A percentile compares a stretch with the other conserved stretches of the same genome.
These are phyloP conservation scores for Plutella xylostella DNA, from an alignment of 2,888 invertebrate species.

Conservation along the genomic window DNA sequence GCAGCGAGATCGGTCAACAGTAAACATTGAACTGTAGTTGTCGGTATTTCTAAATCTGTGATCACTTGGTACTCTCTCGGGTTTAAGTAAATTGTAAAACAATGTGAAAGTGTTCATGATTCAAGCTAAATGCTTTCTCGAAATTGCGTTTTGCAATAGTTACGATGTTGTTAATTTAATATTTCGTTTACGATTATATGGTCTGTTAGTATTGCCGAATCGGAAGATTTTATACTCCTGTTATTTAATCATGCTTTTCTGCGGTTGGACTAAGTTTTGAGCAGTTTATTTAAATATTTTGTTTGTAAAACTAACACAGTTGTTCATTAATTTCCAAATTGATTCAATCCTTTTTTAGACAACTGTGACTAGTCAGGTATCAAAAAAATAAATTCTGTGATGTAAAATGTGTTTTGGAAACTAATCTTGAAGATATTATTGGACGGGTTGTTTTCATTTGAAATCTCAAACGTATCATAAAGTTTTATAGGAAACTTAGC, in stretches of 20 bases:
- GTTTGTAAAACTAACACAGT: not conserved
- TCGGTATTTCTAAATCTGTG: conserved; percentile 65
- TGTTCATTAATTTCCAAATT: not conserved
- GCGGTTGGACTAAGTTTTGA: not conserved
- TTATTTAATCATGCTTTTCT: not conserved
- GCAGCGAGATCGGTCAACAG: conserved; percentile 22
- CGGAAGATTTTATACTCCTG: not conserved
- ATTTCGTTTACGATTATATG: conserved; percentile 19
- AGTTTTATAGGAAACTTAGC: not conserved
- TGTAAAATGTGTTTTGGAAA: conserved; percentile 50
- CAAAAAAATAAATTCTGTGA: conserved; percentile 50
- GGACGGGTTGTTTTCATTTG: conserved; percentile 30
- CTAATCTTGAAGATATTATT: conserved; percentile 40
- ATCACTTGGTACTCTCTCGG: conserved; percentile 68
- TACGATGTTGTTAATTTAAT: conserved; percentile 20
- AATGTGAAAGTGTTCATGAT: conserved; percentile 38
- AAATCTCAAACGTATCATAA: conserved; percentile 22
- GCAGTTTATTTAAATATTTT: not conserved
- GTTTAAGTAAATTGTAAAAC: conserved; percentile 60
- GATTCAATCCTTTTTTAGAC: conserved; percentile 6
- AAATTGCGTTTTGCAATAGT: conserved; percentile 37
- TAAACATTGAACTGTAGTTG: conserved; percentile 54
- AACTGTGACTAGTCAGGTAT: conserved; percentile 26
- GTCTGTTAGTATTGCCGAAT: conserved; percentile 4
- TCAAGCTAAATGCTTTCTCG: conserved; percentile 23